Base-by-base conservation (phyloP, 2,113 vertebrate genomes). In the Vulpes ferrilata region DNA sequence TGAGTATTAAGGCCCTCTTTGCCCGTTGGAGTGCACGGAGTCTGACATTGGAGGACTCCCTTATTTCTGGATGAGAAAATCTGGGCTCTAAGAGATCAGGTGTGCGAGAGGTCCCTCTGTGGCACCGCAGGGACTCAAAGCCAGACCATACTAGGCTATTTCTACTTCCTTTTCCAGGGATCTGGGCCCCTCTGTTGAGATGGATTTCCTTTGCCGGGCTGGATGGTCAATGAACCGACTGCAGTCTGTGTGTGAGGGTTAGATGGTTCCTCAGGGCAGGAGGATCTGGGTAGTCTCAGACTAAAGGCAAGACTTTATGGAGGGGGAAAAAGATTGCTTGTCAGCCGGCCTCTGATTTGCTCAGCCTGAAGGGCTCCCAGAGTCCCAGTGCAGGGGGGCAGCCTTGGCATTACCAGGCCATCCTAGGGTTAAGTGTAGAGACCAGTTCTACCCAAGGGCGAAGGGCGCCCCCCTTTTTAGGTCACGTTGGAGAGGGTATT, bases 121-220 rank as follows among this genome's bases (percentile, higher is more conserved):
- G 86, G 27, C 79, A 92, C 55, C 96, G 62, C 38, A 74, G 85
- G 60, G 25, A 55, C 15, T 83, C 51, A 43, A 89, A 88, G 11
- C 35, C 62, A 93, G n/a, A 55, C 59, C 30, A 11, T 19, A 74
- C 2, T 30, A n/a, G 17, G 8, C 43, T 93, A n/a, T 69, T 57
- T 76, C 69, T n/a, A 53, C 35, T 27, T 51, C 4, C 32, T 53
- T 73, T 80, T 22, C 15, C 38, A 74, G 76, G 91, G 85, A 79
- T 64, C 55, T 86, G 88, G 71, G 19, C n/a, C 27, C 4, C 25
- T 6, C 35, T 51, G 2, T 83, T 82, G 88, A 95, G 38, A 74
- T 62, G 62, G 11, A 79, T 87, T 60, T 69, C 67, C 27, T 94
- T n/a, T 83, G n/a, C 4, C 16, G 2, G 1, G 1, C 53, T 32